Evolutionary conservation across 2,888 invertebrate genomes (phyloP).

Genomic region (Gymnoscelis rufifasciata): DNA sequence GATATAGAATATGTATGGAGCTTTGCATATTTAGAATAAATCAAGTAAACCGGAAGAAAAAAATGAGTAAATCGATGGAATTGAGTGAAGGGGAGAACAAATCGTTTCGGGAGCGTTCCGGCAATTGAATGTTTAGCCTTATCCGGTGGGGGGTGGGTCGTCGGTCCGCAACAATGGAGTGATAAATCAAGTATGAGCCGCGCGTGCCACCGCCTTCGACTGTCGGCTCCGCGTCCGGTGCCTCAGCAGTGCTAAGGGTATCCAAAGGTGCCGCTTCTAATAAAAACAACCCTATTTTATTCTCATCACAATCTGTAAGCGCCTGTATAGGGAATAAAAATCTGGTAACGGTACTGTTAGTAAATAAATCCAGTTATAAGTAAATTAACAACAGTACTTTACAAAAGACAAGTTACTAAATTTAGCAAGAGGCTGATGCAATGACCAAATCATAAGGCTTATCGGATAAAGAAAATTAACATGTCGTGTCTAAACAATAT

Average conservation of each 20-base stretch:
- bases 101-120: slow-evolving; percentile 71
- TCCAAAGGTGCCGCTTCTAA: slow-evolving; percentile 59
- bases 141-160: slow-evolving; percentile 69
- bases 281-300: slow-evolving; percentile 28
- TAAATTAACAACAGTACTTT: too few relatives aligned
- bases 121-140: slow-evolving; percentile 76
- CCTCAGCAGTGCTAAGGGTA: slow-evolving; percentile 43
- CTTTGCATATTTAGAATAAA: slow-evolving; percentile 33
- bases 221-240: slow-evolving; percentile 47
- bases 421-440: too few relatives aligned
- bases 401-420: too few relatives aligned
- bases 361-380: too few relatives aligned
- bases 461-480: too few relatives aligned
- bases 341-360: slow-evolving; percentile 9
- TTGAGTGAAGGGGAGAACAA: slow-evolving; percentile 54
- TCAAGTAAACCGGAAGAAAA: slow-evolving; percentile 46
- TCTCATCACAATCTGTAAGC: slow-evolving; percentile 27
- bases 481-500: too few relatives aligned
- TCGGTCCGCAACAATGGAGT: slow-evolving; percentile 72
- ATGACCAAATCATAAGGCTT: too few relatives aligned
- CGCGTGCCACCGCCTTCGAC: slow-evolving; percentile 57
- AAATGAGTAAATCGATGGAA: slow-evolving; percentile 64
- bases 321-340: slow-evolving; percentile 14
- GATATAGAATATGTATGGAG: slow-evolving; percentile 16
- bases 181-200: slow-evolving; percentile 77